Evolutionary conservation across 1,140 invertebrate genomes (phyloP).

Genomic region (Coelopa frigida): DNA sequence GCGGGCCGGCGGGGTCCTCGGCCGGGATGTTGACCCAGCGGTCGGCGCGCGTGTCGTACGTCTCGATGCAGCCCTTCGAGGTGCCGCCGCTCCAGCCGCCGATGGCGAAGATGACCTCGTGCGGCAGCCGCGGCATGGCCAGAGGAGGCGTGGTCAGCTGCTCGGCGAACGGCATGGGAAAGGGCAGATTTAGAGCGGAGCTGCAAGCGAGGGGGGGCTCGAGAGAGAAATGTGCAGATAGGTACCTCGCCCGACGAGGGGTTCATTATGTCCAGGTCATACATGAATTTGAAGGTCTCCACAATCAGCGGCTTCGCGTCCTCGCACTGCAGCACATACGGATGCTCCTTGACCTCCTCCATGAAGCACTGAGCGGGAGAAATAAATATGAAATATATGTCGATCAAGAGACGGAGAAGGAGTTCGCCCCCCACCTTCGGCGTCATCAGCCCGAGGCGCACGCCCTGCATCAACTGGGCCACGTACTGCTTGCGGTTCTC

Average conservation of each 20-base stretch:
- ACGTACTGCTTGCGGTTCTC: conserved; percentile 58
- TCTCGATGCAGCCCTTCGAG: conserved; percentile 70
- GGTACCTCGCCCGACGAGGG: conserved; percentile 47
- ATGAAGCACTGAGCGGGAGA: conserved; percentile 47
- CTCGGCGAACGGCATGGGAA: conserved; percentile 14
- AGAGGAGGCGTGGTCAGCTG: conserved; percentile 54
- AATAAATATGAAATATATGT: not conserved
- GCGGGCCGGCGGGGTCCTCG: conserved; percentile 53
- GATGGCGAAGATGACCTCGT: conserved; percentile 64
- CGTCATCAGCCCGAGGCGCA: conserved; percentile 76
- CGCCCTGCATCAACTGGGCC: conserved; percentile 66
- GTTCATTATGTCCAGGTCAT: conserved; percentile 52
- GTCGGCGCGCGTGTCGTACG: conserved; percentile 65
- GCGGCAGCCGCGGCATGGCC: conserved; percentile 58
- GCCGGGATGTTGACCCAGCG: conserved; percentile 55
- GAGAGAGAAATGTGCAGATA: not conserved
- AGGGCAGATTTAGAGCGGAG: conserved; percentile 19
- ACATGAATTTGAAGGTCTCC: conserved; percentile 55
- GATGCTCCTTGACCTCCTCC: conserved; percentile 57
- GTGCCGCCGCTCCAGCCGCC: conserved; percentile 76
- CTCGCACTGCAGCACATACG: conserved; percentile 56
- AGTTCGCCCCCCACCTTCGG: conserved; percentile 51
- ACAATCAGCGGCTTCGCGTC: conserved; percentile 59
- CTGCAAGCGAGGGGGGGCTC: conserved; percentile 12
- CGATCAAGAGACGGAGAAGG: not conserved